Evolutionary conservation across 1,140 invertebrate genomes (phyloP), one percentile per base, ranked within the genome.

Genomic region (Platyscapa corneri): DNA sequence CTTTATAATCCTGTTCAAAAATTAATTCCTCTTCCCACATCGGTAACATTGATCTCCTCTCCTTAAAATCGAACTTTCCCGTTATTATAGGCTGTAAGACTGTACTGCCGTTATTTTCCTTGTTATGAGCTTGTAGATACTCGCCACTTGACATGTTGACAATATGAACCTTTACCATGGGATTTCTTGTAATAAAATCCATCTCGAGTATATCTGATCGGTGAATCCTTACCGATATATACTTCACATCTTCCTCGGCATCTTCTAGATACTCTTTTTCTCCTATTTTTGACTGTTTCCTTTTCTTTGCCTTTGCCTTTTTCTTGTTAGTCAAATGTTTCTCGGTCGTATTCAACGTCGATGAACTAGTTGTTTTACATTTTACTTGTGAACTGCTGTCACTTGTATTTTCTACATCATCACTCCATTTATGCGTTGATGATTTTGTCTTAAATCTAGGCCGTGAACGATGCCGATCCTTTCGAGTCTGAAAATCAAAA

Each of bases 1-100:
- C 90, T 42, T 94, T 89, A 77, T 94, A 94, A 79, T 95, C 93
- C 88, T 95, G 94, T 90, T 95, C 95, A 86, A 96, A 95, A 60
- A 96, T 89, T 0, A 96, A 87, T 77, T 95, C 91, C 88, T 96
- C 95, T 87, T 96, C 95, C 96, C 96, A 96, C 1, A 92, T 88
- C 3, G 95, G 95, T 39, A 90, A 87, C 83, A 94, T 91, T 10
- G 92, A 93, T 76, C 88, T 92, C 12, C 92, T 89, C 32, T 91
- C 89, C 60, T 88, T 91, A 42, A 93, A 92, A 64, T 93, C 91
- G 79, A 91, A 93, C 72, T 89, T 90, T 1, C 87, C 86, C 8
- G 92, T 92, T 34, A 92, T 90, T 46, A 92, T 87, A 7, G 92
- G 91, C 8, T 92, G 82, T 82, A 89, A 90, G 0, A 27, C 30